Base-by-base conservation (phyloP, 2,888 invertebrate species). In the Lampropteryx suffumata region DNA sequence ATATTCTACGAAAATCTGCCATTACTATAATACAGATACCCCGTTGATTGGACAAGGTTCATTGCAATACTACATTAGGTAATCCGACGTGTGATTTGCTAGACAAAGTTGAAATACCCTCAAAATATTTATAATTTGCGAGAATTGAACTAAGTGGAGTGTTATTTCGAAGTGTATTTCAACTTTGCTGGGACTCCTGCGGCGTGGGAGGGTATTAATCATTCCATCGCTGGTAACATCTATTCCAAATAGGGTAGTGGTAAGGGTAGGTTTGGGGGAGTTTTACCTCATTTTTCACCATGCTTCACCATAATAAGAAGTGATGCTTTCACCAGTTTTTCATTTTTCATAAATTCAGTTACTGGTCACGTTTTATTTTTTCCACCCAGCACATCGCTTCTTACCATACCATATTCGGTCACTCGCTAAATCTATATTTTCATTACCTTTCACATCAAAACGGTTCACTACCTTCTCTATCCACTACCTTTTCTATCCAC, bases 51-150 rank as follows among this genome's bases (percentile, higher is more conserved):
- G 50, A 45, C 47, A 54, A 43, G 52, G 44, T 17, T 41, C 26
- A 39, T 28, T 17, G 13, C 37, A 9, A 24, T 41, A 42, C 40
- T 14, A 41, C 39, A 29, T 17, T 17, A 17, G 7, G 36, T 56
- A 57, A 61, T 57, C 66, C 64, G 65, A 63, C 67, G 66, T 67
- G 67, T 69, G 64, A 61, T 61, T 44, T 47, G 36, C 65, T 69
- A 59, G 56, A 61, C 64, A 70, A 34, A 52, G 48, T 40, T 52
- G 55, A 50, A 61, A 56, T 37, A 52, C 9, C 47, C 33, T 30
- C 57, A 52, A 55, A 55, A 45, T 34, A 17, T 30, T 34, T 10
- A 46, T 40, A 53, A 46, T 51, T 55, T 50, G 51, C 54, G 42
- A 55, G 59, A 59, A 57, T 59, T 54, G 42, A 59, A 55, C 61